Evolutionary conservation across 2,797 vertebrate genomes (phyloP).

Genomic region (Geotrypetes seraphini): DNA sequence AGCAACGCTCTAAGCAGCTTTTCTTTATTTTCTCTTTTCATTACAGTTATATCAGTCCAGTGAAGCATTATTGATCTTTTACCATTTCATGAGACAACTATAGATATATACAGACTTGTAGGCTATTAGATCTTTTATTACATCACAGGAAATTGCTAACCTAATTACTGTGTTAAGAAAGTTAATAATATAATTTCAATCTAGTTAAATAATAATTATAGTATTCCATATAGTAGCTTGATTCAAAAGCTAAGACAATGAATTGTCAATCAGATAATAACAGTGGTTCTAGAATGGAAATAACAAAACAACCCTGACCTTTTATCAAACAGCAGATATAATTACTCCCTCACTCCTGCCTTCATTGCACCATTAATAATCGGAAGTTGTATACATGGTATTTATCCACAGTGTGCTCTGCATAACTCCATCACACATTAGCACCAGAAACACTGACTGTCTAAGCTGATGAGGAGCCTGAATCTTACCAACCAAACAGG

Average conservation of each 20-base stretch:
- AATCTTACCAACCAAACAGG: too few relatives aligned
- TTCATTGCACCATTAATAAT: too few relatives aligned
- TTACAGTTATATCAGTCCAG: too few relatives aligned
- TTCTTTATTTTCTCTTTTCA: too few relatives aligned
- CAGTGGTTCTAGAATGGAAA: background rate
- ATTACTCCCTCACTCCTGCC: too few relatives aligned
- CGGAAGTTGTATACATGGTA: too few relatives aligned
- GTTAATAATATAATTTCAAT: slow-evolving; percentile 22
- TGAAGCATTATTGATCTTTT: slow-evolving; percentile 8
- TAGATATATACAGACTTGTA: slow-evolving; percentile 7
- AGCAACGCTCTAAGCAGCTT: too few relatives aligned
- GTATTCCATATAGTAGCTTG: slow-evolving; percentile 2
- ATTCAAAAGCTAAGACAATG: background rate
- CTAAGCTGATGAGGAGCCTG: too few relatives aligned
- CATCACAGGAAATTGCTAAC: slow-evolving; percentile 26
- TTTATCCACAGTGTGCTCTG: too few relatives aligned
- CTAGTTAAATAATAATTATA: slow-evolving; percentile 15
- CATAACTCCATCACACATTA: too few relatives aligned
- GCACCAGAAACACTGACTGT: too few relatives aligned
- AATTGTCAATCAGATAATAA: background rate
- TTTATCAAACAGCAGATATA: background rate
- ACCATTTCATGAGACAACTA: slow-evolving; percentile 14
- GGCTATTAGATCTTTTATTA: slow-evolving; percentile 11
- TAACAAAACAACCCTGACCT: background rate
- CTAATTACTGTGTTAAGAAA: slow-evolving; percentile 24